Conservation (phyloP, 2,888 invertebrate genomes). For the Embidobia sp. region DNA sequence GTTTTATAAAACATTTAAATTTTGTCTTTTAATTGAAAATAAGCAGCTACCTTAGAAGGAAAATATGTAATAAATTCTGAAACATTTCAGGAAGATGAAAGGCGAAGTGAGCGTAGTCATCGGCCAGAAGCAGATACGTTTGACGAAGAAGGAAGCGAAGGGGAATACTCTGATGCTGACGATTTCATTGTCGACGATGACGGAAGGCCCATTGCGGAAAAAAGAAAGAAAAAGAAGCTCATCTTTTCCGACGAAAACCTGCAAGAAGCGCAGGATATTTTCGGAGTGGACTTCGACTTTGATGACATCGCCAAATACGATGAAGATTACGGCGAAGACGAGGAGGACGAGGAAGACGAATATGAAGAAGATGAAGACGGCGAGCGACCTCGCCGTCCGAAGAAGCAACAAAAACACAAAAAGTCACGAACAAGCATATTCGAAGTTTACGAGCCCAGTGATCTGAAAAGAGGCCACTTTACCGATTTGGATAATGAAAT, state of each 20-base stretch:
- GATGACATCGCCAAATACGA: constrained; percentile 95
- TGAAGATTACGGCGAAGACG: constrained; percentile 92
- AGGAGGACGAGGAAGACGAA: constrained; percentile 89
- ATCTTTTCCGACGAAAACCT: constrained; percentile 95
- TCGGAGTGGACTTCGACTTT: constrained; percentile 99
- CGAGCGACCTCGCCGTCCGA: constrained; percentile 85
- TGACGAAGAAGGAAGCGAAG: constrained; percentile 90
- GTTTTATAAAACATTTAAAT: too few relatives aligned
- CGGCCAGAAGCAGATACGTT: constrained; percentile 84
- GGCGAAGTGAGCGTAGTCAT: constrained; percentile 87
- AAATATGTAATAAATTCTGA: too few relatives aligned
- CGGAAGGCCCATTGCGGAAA: constrained; percentile 92
- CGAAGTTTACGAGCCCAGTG: constrained; percentile 98
- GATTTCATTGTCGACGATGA: constrained; percentile 99
- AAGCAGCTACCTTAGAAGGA: too few relatives aligned
- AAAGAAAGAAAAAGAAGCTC: constrained; percentile 89
- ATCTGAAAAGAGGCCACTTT: constrained; percentile 97
- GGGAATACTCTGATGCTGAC: constrained; percentile 93
- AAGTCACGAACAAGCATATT: constrained; percentile 93
- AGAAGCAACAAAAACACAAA: constrained; percentile 89
- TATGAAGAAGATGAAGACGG: constrained; percentile 85
- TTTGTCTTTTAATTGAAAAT: too few relatives aligned
- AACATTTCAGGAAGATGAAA: constrained; percentile 90
- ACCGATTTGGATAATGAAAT: constrained; percentile 96
- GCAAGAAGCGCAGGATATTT: constrained; percentile 99